Conservation (phyloP, 2,888 invertebrate species). For the Acleris holmiana region DNA sequence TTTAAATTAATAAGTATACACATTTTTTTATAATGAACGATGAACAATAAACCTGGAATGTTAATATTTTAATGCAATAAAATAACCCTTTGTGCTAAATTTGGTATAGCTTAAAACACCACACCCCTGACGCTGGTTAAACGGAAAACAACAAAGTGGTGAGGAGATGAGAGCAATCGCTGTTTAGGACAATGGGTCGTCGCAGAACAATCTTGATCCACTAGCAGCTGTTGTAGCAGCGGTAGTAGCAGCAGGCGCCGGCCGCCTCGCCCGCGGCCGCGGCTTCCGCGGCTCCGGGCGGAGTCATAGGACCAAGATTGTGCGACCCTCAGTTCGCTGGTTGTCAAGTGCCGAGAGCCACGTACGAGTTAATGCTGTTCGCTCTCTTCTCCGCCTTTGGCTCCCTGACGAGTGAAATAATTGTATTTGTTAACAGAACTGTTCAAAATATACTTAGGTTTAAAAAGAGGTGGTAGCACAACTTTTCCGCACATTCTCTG, state of each 20-base stretch:
- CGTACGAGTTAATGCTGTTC: slow-evolving; percentile 93
- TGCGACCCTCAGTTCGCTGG: slow-evolving; percentile 83
- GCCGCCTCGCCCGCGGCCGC: slow-evolving; percentile 59
- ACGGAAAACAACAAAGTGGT: slow-evolving; percentile 55
- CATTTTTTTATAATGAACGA: slow-evolving; percentile 68
- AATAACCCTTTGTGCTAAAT: slow-evolving; percentile 67
- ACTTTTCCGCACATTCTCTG: too few relatives aligned
- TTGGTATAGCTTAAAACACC: slow-evolving; percentile 78
- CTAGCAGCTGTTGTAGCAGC: slow-evolving; percentile 54
- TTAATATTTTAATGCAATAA: slow-evolving; percentile 75
- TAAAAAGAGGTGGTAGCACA: too few relatives aligned
- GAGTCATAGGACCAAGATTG: slow-evolving; percentile 73
- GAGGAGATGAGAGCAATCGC: slow-evolving; percentile 61
- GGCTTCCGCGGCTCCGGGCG: slow-evolving; percentile 57
- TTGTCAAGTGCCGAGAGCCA: slow-evolving; percentile 89
- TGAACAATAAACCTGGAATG: slow-evolving; percentile 81
- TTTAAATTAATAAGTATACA: slow-evolving; percentile 57
- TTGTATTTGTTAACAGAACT: slow-evolving; percentile 24
- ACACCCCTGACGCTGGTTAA: slow-evolving; percentile 63
- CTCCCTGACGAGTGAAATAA: slow-evolving; percentile 83
- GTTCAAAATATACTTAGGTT: too few relatives aligned
- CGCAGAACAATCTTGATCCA: slow-evolving; percentile 61
- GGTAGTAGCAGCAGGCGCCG: slow-evolving; percentile 51
- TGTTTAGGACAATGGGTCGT: slow-evolving; percentile 46
- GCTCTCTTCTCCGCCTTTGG: slow-evolving; percentile 93